Evolutionary conservation across 2,113 vertebrate species (phyloP).

Genomic region (Girardinichthys multiradiatus): DNA sequence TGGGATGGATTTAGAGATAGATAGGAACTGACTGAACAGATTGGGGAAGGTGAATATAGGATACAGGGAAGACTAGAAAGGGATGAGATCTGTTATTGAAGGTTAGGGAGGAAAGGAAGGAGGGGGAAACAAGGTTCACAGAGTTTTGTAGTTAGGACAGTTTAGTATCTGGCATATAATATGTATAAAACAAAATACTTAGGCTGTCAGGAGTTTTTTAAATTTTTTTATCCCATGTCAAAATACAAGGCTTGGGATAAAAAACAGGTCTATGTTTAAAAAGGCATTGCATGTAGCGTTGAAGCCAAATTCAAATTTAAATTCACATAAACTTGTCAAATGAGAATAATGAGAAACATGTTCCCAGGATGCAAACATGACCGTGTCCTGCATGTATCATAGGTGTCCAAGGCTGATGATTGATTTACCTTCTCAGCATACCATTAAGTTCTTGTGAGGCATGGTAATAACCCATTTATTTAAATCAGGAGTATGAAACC

Average conservation of each 20-base stretch:
- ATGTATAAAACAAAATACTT: constrained; percentile 18
- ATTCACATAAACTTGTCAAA: background rate
- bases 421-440: background rate
- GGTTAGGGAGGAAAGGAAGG: constrained; percentile 36
- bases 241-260: background rate
- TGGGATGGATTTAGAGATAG: constrained; percentile 69
- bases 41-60: constrained; percentile 60
- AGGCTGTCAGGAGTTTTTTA: constrained; percentile 25
- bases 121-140: background rate
- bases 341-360: background rate
- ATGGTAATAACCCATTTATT: background rate
- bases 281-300: background rate
- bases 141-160: constrained; percentile 12
- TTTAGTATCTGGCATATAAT: constrained; percentile 10
- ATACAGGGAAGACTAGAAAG: constrained; percentile 56
- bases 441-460: background rate
- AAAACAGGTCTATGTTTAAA: background rate
- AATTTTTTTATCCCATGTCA: constrained; percentile 21
- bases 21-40: constrained; percentile 66
- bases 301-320: background rate
- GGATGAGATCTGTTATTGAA: constrained; percentile 62
- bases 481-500: too few relatives aligned
- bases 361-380: background rate
- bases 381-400: too few relatives aligned
- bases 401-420: too few relatives aligned